Evolutionary conservation across 2,888 invertebrate species (phyloP), one percentile per base, ranked within the genome.

Genomic region (Chymomyza amoena): DNA sequence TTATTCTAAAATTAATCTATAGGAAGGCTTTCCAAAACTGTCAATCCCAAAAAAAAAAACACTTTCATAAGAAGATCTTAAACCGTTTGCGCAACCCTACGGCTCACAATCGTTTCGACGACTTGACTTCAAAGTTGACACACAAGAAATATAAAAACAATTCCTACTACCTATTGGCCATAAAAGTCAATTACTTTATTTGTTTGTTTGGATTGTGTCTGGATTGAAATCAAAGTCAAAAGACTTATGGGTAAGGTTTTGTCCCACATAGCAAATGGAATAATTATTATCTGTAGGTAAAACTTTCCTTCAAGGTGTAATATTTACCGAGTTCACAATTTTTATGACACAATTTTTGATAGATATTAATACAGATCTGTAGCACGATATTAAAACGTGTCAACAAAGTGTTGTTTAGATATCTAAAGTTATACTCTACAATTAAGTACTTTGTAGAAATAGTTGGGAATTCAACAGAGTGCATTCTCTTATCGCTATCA

Each of bases 301-400:
- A 83, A 84, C 64, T 84, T 83, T 84, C 82, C 84, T 73, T 66
- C 25, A 71, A 60, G 68, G 66, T 73, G 56, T 83, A 84, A 81
- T 81, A 4, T n/a, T 61, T n/a, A 61, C 36, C 6, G 15, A 45
- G 32, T 3, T 16, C 39, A 32, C 13, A 45, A 9, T 1, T 7
- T 39, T 39, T 61, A 32, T 9, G n/a, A 6, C 18, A n/a, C 32
- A 20, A n/a, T 61, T 61, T 61, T 4, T 39, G 39, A 18, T 39
- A 7, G 16, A 6, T 39, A 16, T 39, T 39, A 39, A 18, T 13
- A 16, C 20, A 15, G 32, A 64, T 56, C 57, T 25, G 16, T 5
- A 0, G 45, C 65, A 71, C 69, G 74, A 72, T 64, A 70, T 39
- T 51, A 18, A 64, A 74, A 74, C 69, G 73, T 57, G 25, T 45